Conservation (phyloP, 2,888 invertebrate species). For the Dusona sp. region DNA sequence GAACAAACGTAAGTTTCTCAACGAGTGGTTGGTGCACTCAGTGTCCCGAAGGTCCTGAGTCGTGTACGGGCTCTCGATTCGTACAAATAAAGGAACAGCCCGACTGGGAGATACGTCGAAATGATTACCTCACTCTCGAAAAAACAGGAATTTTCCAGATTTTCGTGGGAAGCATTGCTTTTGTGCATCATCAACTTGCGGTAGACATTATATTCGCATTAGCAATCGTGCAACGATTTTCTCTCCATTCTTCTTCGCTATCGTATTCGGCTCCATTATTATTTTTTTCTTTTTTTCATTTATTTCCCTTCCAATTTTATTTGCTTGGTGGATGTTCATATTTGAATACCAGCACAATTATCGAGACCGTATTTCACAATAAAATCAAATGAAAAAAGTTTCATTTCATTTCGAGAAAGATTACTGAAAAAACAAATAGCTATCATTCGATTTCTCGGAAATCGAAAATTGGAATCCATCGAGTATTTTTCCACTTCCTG, state of each 20-base stretch:
- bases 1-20: constrained; percentile 48
- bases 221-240: constrained; percentile 46
- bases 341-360: background rate
- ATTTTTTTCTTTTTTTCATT: background rate
- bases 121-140: constrained; percentile 49
- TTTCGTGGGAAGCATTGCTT: constrained; percentile 15
- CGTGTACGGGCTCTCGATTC: constrained; percentile 25
- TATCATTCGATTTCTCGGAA: background rate
- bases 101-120: constrained; percentile 41
- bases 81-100: constrained; percentile 35
- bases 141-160: constrained; percentile 21
- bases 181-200: constrained; percentile 49
- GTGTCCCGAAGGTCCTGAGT: constrained; percentile 31
- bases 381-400: background rate
- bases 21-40: constrained; percentile 11
- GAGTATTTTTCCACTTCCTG: background rate
- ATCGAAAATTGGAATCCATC: background rate
- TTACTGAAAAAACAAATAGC: background rate
- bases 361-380: background rate
- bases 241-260: constrained; percentile 20
- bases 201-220: constrained; percentile 67
- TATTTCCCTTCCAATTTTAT: background rate
- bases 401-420: background rate
- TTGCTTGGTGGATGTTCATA: background rate
- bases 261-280: constrained; percentile 22